Evolutionary conservation across 2,113 vertebrate species (phyloP).

Genomic region (Laticauda colubrina): DNA sequence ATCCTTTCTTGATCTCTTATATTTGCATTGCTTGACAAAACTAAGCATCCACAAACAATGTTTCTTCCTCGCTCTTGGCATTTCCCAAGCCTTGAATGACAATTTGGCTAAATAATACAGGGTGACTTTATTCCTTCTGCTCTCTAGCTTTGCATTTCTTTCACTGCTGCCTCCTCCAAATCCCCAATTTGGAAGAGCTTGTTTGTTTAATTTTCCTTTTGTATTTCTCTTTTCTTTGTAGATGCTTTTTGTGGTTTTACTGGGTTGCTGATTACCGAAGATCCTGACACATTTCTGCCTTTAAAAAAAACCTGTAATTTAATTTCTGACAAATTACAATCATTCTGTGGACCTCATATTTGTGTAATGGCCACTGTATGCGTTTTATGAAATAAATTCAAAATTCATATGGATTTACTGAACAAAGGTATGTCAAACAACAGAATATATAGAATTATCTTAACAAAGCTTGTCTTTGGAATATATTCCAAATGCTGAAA

Average conservation of each 20-base stretch:
- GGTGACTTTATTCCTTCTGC: accelerated
- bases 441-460: neutral
- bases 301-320: neutral
- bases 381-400: constrained; percentile 30
- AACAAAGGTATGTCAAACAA: neutral
- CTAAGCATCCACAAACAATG: neutral
- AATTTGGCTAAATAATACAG: neutral
- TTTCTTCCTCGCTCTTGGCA: neutral
- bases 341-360: constrained; percentile 12
- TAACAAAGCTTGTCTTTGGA: neutral
- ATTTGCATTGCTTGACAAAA: constrained; percentile 1
- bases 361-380: constrained; percentile 7
- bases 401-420: neutral
- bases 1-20: constrained; percentile 40
- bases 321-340: constrained; percentile 24
- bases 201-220: constrained; percentile 28
- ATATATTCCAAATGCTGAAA: neutral
- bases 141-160: constrained; percentile 11
- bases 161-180: constrained; percentile 34
- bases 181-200: constrained; percentile 36
- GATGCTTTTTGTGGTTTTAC: constrained; percentile 6
- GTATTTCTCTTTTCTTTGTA: neutral
- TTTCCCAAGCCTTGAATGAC: constrained; percentile 30
- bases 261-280: neutral
- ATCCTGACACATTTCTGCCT: neutral